A percentile compares a stretch with the other conserved stretches of the same genome.
phyloP scores from a whole-genome alignment of 2,888 invertebrate genomes.

The Drosophila austrosaltans region DNA sequence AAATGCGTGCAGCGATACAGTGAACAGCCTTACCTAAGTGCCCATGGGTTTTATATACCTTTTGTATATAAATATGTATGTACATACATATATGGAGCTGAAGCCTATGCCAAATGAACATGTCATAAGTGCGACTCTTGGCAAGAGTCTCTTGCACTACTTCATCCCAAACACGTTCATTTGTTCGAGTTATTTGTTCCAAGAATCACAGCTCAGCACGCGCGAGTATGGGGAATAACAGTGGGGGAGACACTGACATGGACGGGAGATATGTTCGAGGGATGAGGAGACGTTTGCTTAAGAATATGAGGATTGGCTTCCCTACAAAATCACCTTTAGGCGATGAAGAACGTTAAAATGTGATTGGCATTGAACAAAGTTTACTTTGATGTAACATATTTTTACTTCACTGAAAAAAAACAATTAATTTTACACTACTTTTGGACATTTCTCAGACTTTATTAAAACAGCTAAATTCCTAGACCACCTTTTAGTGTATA shows the following conservation, averaged over 20 bases:
- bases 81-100: conserved; percentile 56
- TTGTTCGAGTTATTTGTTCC: conserved; percentile 64
- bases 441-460: too few species aligned
- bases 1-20: conserved; percentile 50
- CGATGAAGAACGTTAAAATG: conserved; percentile 51
- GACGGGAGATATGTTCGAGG: background rate
- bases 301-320: conserved; percentile 62
- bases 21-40: conserved; percentile 14
- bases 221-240: conserved; percentile 45
- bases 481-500: too few species aligned
- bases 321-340: conserved; percentile 62
- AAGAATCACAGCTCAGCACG: conserved; percentile 71
- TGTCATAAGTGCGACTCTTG: conserved; percentile 64
- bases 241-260: background rate
- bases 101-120: conserved; percentile 57
- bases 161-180: conserved; percentile 64
- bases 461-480: too few species aligned
- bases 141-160: conserved; percentile 8
- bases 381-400: too few species aligned
- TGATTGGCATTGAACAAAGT: conserved; percentile 17
- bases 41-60: conserved; percentile 11
- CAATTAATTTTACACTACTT: too few species aligned
- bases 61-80: conserved; percentile 40
- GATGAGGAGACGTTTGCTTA: background rate
- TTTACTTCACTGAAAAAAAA: too few species aligned